A percentile compares a stretch with the other conserved stretches of the same genome.
Conservation (phyloP, 2,888 invertebrate species). For the Agrypnus murinus region DNA sequence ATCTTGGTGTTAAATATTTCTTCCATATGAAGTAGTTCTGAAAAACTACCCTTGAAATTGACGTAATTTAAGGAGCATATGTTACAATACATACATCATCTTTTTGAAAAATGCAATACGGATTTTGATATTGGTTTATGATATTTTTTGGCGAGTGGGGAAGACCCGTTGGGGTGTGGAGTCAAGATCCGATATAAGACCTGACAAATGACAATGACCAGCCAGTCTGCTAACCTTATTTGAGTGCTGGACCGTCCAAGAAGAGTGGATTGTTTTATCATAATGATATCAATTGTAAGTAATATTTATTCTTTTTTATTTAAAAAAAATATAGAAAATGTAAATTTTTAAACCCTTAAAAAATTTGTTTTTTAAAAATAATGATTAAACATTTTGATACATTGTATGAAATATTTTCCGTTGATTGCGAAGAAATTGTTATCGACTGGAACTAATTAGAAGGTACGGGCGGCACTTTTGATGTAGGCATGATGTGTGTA, state of each 20-base stretch:
- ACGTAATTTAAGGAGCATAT: background rate
- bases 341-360: too few species aligned
- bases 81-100: background rate
- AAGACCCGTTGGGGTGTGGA: slow-evolving; percentile 52
- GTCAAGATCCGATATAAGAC: slow-evolving; percentile 51
- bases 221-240: slow-evolving; percentile 48
- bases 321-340: too few species aligned
- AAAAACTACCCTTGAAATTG: too few species aligned
- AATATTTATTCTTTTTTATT: slow-evolving; percentile 4
- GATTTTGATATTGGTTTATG: slow-evolving; percentile 22
- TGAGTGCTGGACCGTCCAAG: slow-evolving; percentile 49
- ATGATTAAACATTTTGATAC: background rate
- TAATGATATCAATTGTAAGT: slow-evolving; percentile 49
- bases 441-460: slow-evolving; percentile 13
- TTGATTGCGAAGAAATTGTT: too few species aligned
- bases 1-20: too few species aligned
- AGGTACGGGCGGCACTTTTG: background rate
- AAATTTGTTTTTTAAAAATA: background rate
- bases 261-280: slow-evolving; percentile 37
- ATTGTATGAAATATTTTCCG: too few species aligned
- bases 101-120: slow-evolving; percentile 7
- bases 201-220: slow-evolving; percentile 54
- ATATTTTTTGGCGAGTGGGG: slow-evolving; percentile 51
- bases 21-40: too few species aligned
- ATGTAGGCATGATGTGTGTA: background rate